Evolutionary conservation across 2,888 invertebrate species (phyloP).

Genomic region (Ceraclea dissimilis): DNA sequence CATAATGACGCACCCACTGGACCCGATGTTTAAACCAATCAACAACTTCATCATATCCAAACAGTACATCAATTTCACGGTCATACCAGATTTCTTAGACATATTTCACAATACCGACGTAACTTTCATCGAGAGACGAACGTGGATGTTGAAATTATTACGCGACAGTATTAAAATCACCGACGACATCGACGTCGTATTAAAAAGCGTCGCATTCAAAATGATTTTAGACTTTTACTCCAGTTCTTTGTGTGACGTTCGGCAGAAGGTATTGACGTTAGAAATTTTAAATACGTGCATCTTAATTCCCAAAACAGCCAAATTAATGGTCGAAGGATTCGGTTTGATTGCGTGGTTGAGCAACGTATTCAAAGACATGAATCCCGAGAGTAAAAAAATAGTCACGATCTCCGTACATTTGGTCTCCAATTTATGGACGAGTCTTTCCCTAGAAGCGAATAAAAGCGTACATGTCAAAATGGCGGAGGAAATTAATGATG

Average conservation of each 20-base stretch:
- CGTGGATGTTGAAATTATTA: slow-evolving; percentile 73
- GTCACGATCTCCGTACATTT: slow-evolving; percentile 29
- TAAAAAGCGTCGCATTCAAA: slow-evolving; percentile 69
- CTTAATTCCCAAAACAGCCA: slow-evolving; percentile 55
- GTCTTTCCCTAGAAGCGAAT: slow-evolving; percentile 16
- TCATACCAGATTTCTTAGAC: slow-evolving; percentile 82
- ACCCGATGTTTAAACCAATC: slow-evolving; percentile 70
- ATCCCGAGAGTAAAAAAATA: slow-evolving; percentile 26
- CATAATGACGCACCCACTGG: slow-evolving; percentile 65
- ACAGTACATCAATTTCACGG: slow-evolving; percentile 63
- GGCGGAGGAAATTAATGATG: not conserved
- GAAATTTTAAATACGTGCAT: slow-evolving; percentile 55
- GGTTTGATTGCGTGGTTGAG: slow-evolving; percentile 66
- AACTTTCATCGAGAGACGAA: slow-evolving; percentile 57
- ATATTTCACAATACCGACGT: slow-evolving; percentile 75
- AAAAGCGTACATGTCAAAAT: slow-evolving; percentile 7
- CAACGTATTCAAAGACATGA: slow-evolving; percentile 31
- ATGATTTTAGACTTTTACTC: slow-evolving; percentile 65
- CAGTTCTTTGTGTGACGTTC: slow-evolving; percentile 54
- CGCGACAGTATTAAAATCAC: slow-evolving; percentile 68
- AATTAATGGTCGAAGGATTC: slow-evolving; percentile 58
- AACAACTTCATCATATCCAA: slow-evolving; percentile 73
- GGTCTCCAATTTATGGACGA: slow-evolving; percentile 27
- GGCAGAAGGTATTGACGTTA: slow-evolving; percentile 58
- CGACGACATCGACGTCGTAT: slow-evolving; percentile 64